Conservation (phyloP, 2,113 vertebrate species). For the Agelaius tricolor region DNA sequence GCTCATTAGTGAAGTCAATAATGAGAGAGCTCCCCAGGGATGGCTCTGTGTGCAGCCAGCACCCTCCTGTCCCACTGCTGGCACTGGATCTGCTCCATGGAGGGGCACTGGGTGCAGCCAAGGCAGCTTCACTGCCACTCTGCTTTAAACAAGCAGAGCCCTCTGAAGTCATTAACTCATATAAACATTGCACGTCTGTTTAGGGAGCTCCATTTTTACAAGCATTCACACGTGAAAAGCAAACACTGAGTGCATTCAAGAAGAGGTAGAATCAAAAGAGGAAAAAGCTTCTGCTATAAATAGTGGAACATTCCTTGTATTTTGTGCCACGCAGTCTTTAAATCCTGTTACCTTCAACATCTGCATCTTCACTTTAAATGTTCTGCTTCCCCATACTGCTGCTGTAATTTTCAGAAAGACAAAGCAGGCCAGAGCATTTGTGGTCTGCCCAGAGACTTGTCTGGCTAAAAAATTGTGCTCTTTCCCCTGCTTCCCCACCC, state of each 20-base stretch:
- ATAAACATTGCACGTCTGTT: background rate
- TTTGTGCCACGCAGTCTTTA: background rate
- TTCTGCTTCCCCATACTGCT: background rate
- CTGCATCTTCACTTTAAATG: background rate
- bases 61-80: accelerated
- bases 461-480: background rate
- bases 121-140: background rate
- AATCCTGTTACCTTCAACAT: background rate
- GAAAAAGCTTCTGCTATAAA: background rate
- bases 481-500: background rate
- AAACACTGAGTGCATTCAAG: background rate
- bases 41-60: background rate
- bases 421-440: background rate
- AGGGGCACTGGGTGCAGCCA: background rate
- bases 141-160: background rate
- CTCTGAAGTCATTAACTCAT: background rate
- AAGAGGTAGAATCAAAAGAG: background rate
- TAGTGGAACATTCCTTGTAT: background rate
- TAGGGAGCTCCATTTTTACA: background rate
- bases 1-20: background rate
- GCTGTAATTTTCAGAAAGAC: background rate
- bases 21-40: background rate
- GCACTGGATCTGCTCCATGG: background rate
- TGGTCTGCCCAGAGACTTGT: background rate
- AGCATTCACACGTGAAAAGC: slow-evolving; percentile 7